phyloP scores from a whole-genome alignment of 2,888 invertebrate genomes.

The Drosophila gaucha region DNA sequence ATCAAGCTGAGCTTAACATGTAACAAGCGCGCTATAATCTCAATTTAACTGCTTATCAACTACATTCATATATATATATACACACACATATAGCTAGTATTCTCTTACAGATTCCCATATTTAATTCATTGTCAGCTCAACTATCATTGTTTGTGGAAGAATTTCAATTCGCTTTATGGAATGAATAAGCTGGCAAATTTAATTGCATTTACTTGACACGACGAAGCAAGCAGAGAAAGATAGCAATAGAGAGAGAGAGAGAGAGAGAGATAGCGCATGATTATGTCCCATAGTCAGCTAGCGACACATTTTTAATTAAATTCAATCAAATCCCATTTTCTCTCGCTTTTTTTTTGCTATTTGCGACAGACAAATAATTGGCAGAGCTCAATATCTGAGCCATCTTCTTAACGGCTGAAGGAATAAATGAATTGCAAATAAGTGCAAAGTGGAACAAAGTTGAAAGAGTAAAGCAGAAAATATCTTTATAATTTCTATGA shows the following conservation, averaged over 20 bases:
- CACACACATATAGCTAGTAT: no score
- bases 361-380: conserved; percentile 51
- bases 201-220: conserved; percentile 52
- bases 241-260: background rate
- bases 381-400: conserved; percentile 12
- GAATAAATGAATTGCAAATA: conserved; percentile 26
- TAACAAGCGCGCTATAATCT: no score
- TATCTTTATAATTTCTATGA: background rate
- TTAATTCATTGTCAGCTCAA: conserved; percentile 7
- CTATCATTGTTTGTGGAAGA: conserved; percentile 42
- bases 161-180: conserved; percentile 60
- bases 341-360: conserved; percentile 15
- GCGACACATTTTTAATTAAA: conserved; percentile 72
- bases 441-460: background rate
- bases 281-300: conserved; percentile 20
- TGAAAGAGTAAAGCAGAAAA: background rate
- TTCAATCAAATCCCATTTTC: conserved; percentile 41
- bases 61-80: background rate
- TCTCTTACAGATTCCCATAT: no score
- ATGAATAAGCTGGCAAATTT: conserved; percentile 60
- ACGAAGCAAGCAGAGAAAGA: background rate
- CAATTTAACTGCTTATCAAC: no score
- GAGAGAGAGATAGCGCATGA: background rate
- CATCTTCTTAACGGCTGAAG: background rate
- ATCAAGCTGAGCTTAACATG: no score